Percentiles rank a stretch among this genome's conserved stretches.
phyloP scores from a whole-genome alignment of 2,797 vertebrate genomes.

The Gobio occitaniae region DNA sequence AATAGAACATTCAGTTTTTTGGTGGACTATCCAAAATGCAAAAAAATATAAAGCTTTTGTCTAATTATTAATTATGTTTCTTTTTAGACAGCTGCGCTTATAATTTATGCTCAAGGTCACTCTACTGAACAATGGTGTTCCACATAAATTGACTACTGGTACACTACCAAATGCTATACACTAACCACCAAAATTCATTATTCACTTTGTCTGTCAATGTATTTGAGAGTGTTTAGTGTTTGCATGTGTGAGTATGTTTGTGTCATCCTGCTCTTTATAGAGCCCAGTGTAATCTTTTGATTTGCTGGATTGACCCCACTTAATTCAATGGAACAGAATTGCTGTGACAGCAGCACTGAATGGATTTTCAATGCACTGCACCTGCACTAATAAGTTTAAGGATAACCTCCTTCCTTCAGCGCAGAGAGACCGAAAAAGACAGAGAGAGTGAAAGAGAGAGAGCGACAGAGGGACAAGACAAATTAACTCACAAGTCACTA shows the following conservation, averaged over 20 bases:
- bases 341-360: constrained; percentile 78
- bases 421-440: constrained; percentile 27
- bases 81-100: not conserved
- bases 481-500: constrained; percentile 26
- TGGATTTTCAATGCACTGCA: constrained; percentile 78
- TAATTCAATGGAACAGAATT: constrained; percentile 78
- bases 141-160: not conserved
- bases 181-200: not conserved
- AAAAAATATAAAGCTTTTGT: not conserved
- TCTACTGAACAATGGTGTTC: not conserved
- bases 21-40: not conserved
- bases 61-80: not conserved
- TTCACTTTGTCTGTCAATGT: not conserved
- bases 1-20: not conserved
- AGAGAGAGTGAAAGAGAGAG: not conserved
- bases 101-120: not conserved
- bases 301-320: constrained; percentile 77
- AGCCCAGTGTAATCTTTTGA: constrained; percentile 73
- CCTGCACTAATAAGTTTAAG: constrained; percentile 76
- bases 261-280: constrained; percentile 62
- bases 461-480: not conserved
- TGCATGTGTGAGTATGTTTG: constrained; percentile 32
- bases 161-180: not conserved
- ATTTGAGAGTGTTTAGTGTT: constrained; percentile 33
- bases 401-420: constrained; percentile 64